phyloP scores from a whole-genome alignment of 2,113 vertebrate species.

The Cynocephalus volans region DNA sequence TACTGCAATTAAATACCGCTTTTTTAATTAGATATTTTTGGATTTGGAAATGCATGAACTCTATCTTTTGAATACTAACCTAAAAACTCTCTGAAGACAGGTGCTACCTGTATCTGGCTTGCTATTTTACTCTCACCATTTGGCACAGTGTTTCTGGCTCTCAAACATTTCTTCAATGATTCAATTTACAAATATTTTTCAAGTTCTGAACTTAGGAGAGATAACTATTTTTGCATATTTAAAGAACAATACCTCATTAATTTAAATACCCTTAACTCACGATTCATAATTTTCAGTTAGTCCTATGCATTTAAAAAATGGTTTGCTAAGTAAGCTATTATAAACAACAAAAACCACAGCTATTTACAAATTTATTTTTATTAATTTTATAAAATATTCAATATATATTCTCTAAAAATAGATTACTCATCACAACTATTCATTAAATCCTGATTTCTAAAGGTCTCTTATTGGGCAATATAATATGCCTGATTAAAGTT shows the following conservation, averaged over 20 bases:
- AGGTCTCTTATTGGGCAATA: conserved; percentile 17
- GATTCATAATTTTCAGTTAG: conserved; percentile 31
- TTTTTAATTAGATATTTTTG: conserved; percentile 42
- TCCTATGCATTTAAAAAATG: conserved; percentile 48
- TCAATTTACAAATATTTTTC: neutral
- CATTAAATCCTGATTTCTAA: conserved; percentile 65
- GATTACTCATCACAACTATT: neutral
- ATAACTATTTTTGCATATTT: conserved; percentile 11
- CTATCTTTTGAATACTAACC: neutral
- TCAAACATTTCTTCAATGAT: neutral
- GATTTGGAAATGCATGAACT: neutral
- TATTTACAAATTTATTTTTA: conserved; percentile 3
- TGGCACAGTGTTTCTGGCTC: neutral
- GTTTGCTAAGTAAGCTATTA: conserved; percentile 39
- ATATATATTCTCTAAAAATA: conserved; percentile 41
- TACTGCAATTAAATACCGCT: conserved; percentile 7
- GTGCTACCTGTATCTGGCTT: neutral
- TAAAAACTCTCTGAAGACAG: neutral
- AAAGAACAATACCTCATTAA: neutral
- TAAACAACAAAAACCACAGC: conserved; percentile 15
- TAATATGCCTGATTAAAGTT: conserved; percentile 49
- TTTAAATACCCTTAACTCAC: conserved; percentile 35
- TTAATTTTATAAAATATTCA: conserved; percentile 48
- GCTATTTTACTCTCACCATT: neutral
- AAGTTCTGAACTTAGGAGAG: neutral